Evolutionary conservation across 2,797 vertebrate genomes (phyloP).

Genomic region (Gorsachius magnificus): DNA sequence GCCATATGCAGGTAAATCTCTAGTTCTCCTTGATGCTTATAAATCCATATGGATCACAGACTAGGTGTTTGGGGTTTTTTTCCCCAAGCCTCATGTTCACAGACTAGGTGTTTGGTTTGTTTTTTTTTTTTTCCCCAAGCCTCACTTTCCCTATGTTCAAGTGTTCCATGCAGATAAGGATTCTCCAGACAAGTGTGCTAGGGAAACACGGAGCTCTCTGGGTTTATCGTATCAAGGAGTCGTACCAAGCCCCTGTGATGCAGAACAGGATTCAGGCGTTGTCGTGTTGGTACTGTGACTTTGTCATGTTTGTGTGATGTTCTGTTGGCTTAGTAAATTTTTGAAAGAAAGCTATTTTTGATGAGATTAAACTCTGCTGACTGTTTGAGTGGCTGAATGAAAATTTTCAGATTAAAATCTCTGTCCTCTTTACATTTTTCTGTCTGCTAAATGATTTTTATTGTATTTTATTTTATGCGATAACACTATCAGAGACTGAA

Average conservation of each 20-base stretch:
- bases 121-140: neutral
- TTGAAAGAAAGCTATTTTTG: neutral
- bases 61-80: too few relatives aligned
- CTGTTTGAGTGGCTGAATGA: neutral
- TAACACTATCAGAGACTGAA: neutral
- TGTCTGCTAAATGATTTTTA: neutral
- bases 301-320: rapidly evolving
- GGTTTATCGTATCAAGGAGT: neutral
- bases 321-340: neutral
- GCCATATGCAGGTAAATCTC: neutral
- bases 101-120: too few relatives aligned
- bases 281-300: neutral
- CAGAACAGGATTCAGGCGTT: neutral
- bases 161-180: neutral
- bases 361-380: neutral
- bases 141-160: rapidly evolving
- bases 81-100: rapidly evolving
- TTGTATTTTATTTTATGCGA: neutral
- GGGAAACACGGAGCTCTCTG: rapidly evolving
- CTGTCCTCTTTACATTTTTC: neutral
- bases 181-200: too few relatives aligned
- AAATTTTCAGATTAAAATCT: neutral
- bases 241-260: too few relatives aligned
- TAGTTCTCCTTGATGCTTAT: neutral
- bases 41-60: neutral